phyloP scores from a whole-genome alignment of 2,888 invertebrate species.

The Gryllus longicercus region DNA sequence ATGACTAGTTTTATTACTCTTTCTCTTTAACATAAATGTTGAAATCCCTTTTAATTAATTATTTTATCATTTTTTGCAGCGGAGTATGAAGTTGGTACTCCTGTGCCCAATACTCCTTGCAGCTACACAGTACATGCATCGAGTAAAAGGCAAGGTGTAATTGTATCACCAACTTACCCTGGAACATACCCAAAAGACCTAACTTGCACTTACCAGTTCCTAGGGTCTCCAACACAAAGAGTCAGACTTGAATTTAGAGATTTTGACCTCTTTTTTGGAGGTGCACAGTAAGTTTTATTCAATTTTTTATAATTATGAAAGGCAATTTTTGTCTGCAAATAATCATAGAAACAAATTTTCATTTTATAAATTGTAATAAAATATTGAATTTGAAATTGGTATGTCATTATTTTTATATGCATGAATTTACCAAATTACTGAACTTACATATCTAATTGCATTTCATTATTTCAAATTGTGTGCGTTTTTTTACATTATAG shows the following conservation, averaged over 20 bases:
- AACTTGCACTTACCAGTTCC: conserved; percentile 88
- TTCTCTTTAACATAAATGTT: no score
- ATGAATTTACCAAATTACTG: no score
- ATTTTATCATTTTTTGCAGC: conserved; percentile 52
- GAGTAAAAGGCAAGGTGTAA: conserved; percentile 71
- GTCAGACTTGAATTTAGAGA: conserved; percentile 94
- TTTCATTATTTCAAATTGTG: no score
- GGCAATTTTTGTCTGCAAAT: background rate
- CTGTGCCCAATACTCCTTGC: conserved; percentile 81
- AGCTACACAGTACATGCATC: conserved; percentile 79
- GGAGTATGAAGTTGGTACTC: conserved; percentile 89
- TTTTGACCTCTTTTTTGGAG: conserved; percentile 97
- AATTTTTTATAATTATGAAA: background rate
- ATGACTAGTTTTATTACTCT: no score
- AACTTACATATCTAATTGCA: no score
- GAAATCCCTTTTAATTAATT: no score
- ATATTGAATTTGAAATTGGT: no score
- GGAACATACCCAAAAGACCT: conserved; percentile 98
- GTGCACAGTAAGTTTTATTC: conserved; percentile 81
- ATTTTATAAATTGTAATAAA: no score
- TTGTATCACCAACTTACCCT: conserved; percentile 97
- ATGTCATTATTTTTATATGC: no score
- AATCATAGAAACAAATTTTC: no score
- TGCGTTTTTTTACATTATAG: conserved; percentile 53
- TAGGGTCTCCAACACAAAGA: conserved; percentile 84